Base-by-base conservation (phyloP, 2,797 vertebrate species). In the Threskiornis aethiopicus region DNA sequence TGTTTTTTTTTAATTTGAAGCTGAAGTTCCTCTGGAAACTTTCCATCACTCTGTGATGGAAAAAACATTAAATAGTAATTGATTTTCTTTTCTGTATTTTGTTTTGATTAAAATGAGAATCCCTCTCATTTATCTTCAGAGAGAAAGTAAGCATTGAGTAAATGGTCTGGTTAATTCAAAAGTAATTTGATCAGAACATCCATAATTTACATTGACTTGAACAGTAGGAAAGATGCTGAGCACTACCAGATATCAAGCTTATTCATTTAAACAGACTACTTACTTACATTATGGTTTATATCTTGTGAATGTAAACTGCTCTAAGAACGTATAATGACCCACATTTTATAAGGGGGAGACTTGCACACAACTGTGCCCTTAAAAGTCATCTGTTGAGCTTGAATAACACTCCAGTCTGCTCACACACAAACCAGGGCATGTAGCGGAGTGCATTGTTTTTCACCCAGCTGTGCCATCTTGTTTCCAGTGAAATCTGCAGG, bases 31-130 rank as follows among this genome's bases (percentile, higher is more conserved):
- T 83, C 61, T 94, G 94, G 86, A 95, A 94, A 77, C 29, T 93
- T 95, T 81, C 59, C 57, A 69, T 83, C 71, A 41, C n/a, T 49
- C 11, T 21, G 47, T 72, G 58, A 92, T 86, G 89, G 84, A 93
- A 97, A 92, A 92, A 81, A n/a, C 65, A 93, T 95, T 85, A 96
- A 95, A 93, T 90, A 86, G 44, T 73, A 95, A 93, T 97, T 94
- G 59, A 92, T 94, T 96, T 96, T 79, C 88, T 83, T 84, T 92
- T 92, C 81, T 87, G 52, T 41, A 87, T 90, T 96, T 97, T 93
- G 64, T 87, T 96, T 91, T 93, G 64, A 92, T 97, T 96, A 93
- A 94, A 91, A 95, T 78, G 57, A 92, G 75, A 92, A 87, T 95
- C 78, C 57, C 67, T 94, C 57, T 90, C 86, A 87, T 92, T 87